Percentiles rank a stretch among this genome's conserved stretches.
Evolutionary conservation across 2,113 vertebrate species (phyloP).

Genomic region (Piaya cayana): DNA sequence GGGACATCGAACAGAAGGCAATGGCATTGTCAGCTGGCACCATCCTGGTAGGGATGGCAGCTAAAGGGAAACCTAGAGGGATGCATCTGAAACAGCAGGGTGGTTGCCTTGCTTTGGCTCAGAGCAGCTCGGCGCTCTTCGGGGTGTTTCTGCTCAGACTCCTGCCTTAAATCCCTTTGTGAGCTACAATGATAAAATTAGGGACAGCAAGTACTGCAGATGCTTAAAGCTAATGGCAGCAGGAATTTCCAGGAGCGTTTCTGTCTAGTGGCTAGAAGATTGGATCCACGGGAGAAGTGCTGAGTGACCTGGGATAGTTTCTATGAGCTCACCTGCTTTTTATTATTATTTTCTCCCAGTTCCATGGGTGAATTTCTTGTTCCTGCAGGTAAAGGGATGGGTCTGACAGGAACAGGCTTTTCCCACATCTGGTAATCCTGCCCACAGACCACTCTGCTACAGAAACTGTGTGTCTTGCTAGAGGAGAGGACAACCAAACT

Average conservation of each 20-base stretch:
- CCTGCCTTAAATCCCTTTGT: not conserved
- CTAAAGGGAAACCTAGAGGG: not conserved
- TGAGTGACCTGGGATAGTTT: not conserved
- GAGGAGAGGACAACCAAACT: not conserved
- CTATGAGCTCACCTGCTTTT: not conserved
- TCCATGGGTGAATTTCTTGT: not conserved
- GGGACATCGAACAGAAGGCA: not conserved
- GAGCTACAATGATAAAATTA: not conserved
- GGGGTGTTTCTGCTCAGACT: not conserved
- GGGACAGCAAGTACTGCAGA: not conserved
- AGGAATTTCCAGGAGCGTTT: not conserved
- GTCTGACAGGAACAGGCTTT: not conserved
- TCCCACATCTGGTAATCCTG: not conserved
- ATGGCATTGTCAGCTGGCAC: not conserved
- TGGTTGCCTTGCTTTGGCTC: not conserved
- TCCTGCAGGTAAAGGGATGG: not conserved
- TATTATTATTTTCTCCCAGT: not conserved
- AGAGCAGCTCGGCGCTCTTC: not conserved
- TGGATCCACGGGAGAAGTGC: not conserved
- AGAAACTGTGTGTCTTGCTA: not conserved
- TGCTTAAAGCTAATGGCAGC: not conserved
- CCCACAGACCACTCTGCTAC: rapidly evolving
- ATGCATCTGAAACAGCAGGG: not conserved
- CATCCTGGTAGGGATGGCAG: not conserved
- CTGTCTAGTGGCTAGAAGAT: not conserved